These are phyloP conservation scores for Nematolebias whitei DNA, from an alignment of 2,113 vertebrate genomes.

Conservation along the genomic window DNA sequence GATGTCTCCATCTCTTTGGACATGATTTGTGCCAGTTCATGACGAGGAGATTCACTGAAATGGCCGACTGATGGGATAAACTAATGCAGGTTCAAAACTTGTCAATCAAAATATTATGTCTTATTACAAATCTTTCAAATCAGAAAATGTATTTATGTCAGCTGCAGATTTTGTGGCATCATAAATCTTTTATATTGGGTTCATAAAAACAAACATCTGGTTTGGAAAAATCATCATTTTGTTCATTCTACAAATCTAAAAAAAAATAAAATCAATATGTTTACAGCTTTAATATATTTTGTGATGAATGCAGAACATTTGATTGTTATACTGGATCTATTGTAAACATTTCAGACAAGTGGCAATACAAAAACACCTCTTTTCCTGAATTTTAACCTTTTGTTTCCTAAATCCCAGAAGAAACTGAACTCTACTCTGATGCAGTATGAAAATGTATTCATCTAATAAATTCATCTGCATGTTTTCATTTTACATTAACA, in stretches of 20 bases:
- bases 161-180: background rate
- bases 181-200: background rate
- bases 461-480: background rate
- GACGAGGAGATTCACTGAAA: no score
- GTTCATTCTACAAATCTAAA: background rate
- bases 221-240: background rate
- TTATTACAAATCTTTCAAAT: no score
- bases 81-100: no score
- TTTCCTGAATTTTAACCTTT: background rate
- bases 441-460: background rate
- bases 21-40: no score
- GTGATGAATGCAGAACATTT: background rate
- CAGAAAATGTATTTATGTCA: background rate
- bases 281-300: background rate
- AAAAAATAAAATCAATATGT: no score
- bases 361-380: background rate
- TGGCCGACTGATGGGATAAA: no score
- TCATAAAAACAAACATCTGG: background rate
- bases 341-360: background rate
- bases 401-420: no score
- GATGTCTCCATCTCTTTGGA: no score
- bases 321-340: background rate
- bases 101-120: no score
- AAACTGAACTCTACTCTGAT: no score
- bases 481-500: no score